These are phyloP conservation scores for Pandion haliaetus DNA, from an alignment of 2,113 vertebrate species.

Conservation along the genomic window DNA sequence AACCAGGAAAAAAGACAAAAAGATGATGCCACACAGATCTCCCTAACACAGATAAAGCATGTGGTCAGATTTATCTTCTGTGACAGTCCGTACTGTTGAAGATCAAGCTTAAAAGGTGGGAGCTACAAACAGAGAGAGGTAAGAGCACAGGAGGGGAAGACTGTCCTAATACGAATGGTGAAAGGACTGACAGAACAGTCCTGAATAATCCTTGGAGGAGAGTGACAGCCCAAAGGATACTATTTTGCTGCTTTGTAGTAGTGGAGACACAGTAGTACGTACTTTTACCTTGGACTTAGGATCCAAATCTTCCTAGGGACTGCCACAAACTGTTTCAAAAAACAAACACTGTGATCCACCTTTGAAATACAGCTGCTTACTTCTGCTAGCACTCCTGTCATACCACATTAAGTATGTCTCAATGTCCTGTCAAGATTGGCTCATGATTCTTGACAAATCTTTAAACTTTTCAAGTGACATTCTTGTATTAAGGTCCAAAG, in stretches of 20 bases:
- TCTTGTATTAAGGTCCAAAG: not conserved
- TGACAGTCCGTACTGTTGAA: not conserved
- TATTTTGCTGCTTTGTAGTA: not conserved
- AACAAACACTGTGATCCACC: not conserved
- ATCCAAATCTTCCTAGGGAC: not conserved
- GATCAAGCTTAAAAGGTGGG: not conserved
- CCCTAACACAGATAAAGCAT: not conserved
- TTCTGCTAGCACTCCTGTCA: not conserved
- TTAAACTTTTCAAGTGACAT: not conserved
- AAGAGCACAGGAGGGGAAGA: not conserved
- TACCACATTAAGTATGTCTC: not conserved
- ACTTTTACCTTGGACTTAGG: not conserved
- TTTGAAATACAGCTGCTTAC: not conserved
- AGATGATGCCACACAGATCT: not conserved
- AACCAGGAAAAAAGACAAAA: not conserved
- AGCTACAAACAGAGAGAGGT: not conserved
- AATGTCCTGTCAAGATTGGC: not conserved
- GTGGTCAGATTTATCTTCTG: not conserved
- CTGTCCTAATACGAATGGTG: not conserved
- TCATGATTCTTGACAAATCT: not conserved
- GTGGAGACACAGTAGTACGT: not conserved
- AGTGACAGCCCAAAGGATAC: not conserved
- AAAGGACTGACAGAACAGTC: not conserved
- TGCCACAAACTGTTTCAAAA: not conserved
- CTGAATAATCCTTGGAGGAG: not conserved